These are phyloP conservation scores for Gorsachius goisagi DNA, from an alignment of 2,113 vertebrate species.

Conservation along the genomic window DNA sequence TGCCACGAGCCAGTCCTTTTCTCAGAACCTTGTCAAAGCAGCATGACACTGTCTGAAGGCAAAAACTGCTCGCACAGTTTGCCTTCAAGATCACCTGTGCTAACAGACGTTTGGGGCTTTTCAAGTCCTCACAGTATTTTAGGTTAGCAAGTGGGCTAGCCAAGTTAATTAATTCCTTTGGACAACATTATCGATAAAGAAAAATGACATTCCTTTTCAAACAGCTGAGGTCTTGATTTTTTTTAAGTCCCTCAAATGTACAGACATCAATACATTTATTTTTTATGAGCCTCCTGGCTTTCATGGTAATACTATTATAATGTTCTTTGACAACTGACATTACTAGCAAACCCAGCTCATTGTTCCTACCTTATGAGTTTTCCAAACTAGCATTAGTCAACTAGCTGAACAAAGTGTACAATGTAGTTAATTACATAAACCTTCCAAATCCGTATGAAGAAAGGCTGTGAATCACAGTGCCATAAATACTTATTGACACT, in stretches of 20 bases:
- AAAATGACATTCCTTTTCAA: neutral
- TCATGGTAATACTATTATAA: neutral
- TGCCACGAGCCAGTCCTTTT: neutral
- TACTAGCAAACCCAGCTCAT: neutral
- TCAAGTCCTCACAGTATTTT: neutral
- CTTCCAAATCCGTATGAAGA: neutral
- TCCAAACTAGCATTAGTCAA: neutral
- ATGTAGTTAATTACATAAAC: neutral
- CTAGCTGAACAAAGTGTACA: neutral
- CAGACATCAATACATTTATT: neutral
- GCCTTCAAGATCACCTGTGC: neutral
- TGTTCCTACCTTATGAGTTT: neutral
- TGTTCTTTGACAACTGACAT: neutral
- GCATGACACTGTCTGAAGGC: neutral
- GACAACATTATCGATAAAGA: neutral
- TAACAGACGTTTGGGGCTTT: neutral
- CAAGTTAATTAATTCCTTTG: constrained; percentile 18
- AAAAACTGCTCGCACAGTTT: neutral
- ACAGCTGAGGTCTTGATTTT: neutral
- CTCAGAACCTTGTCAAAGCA: neutral
- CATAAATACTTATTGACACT: neutral
- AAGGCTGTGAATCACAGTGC: neutral
- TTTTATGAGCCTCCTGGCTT: constrained; percentile 11
- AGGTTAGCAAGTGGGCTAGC: neutral
- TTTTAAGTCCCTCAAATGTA: neutral